These are phyloP conservation scores for Tamias sibiricus DNA, from an alignment of 2,113 vertebrate genomes.

Conservation along the genomic window DNA sequence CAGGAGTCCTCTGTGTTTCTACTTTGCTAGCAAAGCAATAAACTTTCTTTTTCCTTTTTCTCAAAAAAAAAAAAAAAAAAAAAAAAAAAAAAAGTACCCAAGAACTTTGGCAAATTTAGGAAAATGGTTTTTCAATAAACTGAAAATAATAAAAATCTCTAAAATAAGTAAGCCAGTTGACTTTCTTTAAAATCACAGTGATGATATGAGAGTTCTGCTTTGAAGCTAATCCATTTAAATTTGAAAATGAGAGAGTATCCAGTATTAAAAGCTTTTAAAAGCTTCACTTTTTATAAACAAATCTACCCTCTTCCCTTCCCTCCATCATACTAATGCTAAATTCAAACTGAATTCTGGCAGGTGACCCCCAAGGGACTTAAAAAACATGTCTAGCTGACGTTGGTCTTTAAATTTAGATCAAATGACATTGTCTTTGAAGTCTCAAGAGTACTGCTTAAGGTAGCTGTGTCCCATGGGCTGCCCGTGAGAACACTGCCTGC, in stretches of 20 bases:
- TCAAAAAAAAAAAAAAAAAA: too few relatives aligned
- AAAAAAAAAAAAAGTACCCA: background rate
- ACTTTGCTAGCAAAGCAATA: too few relatives aligned
- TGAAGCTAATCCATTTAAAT: conserved; percentile 26
- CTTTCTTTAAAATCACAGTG: background rate
- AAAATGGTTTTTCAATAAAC: background rate
- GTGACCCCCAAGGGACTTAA: conserved; percentile 7
- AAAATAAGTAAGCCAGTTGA: background rate
- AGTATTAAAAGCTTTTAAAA: conserved; percentile 22
- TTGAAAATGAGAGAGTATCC: conserved; percentile 34
- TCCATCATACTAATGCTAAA: background rate
- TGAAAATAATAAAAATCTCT: conserved; percentile 38
- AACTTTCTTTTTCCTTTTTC: too few relatives aligned
- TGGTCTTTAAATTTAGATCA: conserved; percentile 70
- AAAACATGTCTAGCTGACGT: conserved; percentile 49
- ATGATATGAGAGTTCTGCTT: background rate
- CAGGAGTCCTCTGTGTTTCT: too few relatives aligned
- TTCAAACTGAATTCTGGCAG: conserved; percentile 60
- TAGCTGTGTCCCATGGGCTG: background rate
- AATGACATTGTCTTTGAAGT: conserved; percentile 67
- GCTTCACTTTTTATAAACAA: background rate
- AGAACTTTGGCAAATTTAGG: conserved; percentile 26
- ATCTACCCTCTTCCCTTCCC: background rate
- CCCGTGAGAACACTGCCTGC: background rate
- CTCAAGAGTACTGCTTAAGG: conserved; percentile 50